Percentiles rank a stretch among this genome's conserved stretches.
Conservation (phyloP, 2,113 vertebrate species). For the Phycodurus eques region DNA sequence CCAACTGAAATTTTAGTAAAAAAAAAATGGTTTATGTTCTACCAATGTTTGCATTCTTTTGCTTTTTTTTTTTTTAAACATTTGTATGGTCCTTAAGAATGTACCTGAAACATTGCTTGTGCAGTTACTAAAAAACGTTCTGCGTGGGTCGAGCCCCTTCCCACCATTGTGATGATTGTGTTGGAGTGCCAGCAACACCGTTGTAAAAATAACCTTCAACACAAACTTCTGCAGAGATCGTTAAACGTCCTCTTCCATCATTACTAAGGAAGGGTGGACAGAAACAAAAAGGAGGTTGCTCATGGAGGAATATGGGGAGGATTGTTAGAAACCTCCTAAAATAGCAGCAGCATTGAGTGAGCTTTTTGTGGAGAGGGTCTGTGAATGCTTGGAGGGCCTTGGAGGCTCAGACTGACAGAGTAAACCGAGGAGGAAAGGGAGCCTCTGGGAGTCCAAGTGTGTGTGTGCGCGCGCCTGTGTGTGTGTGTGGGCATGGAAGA, state of each 20-base stretch:
- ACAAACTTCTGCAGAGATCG: not conserved
- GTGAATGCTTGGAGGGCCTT: conserved; percentile 67
- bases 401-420: conserved; percentile 59
- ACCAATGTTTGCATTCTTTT: no score
- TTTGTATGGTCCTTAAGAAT: no score
- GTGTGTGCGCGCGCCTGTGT: conserved; percentile 12
- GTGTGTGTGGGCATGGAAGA: conserved; percentile 10
- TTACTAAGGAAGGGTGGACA: not conserved
- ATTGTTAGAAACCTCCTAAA: conserved; percentile 51
- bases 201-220: not conserved
- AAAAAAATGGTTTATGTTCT: no score
- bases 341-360: conserved; percentile 56
- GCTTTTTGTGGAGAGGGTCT: conserved; percentile 64
- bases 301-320: conserved; percentile 16
- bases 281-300: not conserved
- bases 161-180: no score
- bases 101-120: no score
- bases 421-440: conserved; percentile 50
- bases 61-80: no score
- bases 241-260: not conserved
- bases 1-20: no score
- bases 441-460: conserved; percentile 34
- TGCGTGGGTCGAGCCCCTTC: no score
- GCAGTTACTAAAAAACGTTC: no score
- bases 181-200: no score